These are phyloP conservation scores for Daphoenositta chrysoptera DNA, from an alignment of 2,113 vertebrate species.

Conservation along the genomic window DNA sequence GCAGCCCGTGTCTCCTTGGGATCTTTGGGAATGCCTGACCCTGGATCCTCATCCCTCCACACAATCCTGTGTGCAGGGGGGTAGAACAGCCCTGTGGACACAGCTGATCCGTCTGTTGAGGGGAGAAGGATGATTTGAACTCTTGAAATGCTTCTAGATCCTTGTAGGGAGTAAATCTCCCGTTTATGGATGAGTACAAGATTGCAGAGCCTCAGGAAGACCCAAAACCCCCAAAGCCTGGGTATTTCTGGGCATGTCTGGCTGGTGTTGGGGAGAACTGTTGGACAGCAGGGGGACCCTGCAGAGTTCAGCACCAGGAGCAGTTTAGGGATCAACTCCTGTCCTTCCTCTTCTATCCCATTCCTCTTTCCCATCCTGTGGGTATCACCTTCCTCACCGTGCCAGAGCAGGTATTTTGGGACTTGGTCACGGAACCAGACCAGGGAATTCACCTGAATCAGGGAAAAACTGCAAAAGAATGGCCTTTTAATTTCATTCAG, in stretches of 20 bases:
- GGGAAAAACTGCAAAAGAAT: neutral
- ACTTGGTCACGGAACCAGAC: neutral
- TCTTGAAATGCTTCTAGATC: neutral
- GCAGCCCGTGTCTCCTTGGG: neutral
- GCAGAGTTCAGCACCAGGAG: neutral
- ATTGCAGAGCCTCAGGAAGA: neutral
- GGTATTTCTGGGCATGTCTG: neutral
- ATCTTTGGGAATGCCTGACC: neutral
- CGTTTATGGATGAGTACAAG: neutral
- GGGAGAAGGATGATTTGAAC: neutral
- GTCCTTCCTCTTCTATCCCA: neutral
- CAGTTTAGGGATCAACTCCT: neutral
- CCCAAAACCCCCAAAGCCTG: neutral
- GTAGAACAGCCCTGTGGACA: neutral
- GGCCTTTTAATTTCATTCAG: neutral
- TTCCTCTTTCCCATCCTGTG: neutral
- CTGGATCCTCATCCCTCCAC: neutral
- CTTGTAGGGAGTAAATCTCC: neutral
- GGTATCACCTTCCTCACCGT: neutral
- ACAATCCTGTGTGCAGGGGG: neutral
- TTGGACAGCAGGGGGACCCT: neutral
- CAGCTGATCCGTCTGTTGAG: neutral
- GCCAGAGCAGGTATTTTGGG: neutral
- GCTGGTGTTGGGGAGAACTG: neutral
- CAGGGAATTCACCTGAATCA: neutral